Evolutionary conservation across 2,113 vertebrate species (phyloP), one percentile per base, ranked within the genome.

Genomic region (Setophaga petechia): DNA sequence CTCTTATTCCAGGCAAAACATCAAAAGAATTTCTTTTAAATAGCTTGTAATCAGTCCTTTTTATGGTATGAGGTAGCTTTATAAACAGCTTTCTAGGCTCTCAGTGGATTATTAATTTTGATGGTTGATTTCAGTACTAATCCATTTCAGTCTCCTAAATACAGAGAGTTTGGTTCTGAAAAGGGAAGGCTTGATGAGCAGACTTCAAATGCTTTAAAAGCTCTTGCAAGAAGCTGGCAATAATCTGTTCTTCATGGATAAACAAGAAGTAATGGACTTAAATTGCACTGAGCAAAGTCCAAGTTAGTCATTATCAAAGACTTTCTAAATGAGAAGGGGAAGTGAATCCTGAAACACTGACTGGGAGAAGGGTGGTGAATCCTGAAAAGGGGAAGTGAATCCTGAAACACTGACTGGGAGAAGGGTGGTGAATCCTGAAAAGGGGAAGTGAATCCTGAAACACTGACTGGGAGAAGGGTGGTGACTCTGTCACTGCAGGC

Each of bases 151-250:
- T 17, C 37, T 86, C 43, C 52, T 89, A 67, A 80, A 78, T 51
- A 74, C 61, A 44, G 43, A 77, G 11, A 57, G 12, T 72, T 93
- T 87, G 65, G 22, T 84, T 95, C 57, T 87, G 84, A 87, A 84
- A 69, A 94, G 33, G 74, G 67, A 72, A n/a, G 6, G 27, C 12
- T 81, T 8, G 1, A 49, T 66, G 39, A 74, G 24, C 43, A 72
- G 66, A 52, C 81, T 78, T 68, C 54, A 93, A 89, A 93, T 84
- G 39, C 35, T 89, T 92, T 92, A 81, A 95, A 94, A 91, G 5
- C n/a, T 87, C 23, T 79, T 81, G 44, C 15, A 72, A 84, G 57
- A 24, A 93, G 13, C 49, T 79, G 37, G 49, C 61, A 84, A 90
- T 84, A 93, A 87, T 85, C 49, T 79, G 39, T 55, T 82, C 61